Base-by-base conservation (phyloP, 2,113 vertebrate species). In the Bostrychus sinensis region DNA sequence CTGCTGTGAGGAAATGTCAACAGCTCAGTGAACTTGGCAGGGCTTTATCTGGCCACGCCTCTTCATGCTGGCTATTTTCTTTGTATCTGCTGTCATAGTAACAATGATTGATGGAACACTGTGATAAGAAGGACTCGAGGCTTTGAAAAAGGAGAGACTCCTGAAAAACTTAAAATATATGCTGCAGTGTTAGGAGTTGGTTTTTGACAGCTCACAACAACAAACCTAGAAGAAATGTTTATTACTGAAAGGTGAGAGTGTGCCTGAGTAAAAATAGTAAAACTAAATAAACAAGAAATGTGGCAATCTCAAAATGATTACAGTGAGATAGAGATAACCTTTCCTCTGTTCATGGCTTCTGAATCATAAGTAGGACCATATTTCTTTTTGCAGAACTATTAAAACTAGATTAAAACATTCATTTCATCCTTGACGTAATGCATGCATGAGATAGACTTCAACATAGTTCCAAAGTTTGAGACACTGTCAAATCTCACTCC, bases 1-100 rank as follows among this genome's bases (percentile, higher is more conserved):
- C 65, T 13, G 80, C 62, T 84, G 84, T 73, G 83, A 80, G 73
- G 65, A 88, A 90, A 89, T 89, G 88, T 90, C 86, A 90, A 88
- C 85, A 89, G 82, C 88, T 88, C 77, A 39, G 77, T 82, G 86
- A 89, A 86, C 84, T 85, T 77, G 75, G 50, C 66, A 26, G 64
- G 28, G 54, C 53, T 77, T 90, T 89, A 87, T 87, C 88, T 68
- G 59, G 72, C 58, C 66, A 76, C 57, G 57, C 84, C 77, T 84
- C 69, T 72, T 60, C 68, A 66, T 61, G 65, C 56, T 36, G 38
- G 61, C 63, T 57, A 74, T 61, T 72, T 60, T 60, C 62, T 70
- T n/a, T 54, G 78, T 80, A 46, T 36, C 30, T 13, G n/a, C 70
- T 75, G 78, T 85, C 78, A 78, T 45, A 30, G 62, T 55, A 72